These are phyloP conservation scores for Limosa lapponica DNA, from an alignment of 2,797 vertebrate species.

Conservation along the genomic window DNA sequence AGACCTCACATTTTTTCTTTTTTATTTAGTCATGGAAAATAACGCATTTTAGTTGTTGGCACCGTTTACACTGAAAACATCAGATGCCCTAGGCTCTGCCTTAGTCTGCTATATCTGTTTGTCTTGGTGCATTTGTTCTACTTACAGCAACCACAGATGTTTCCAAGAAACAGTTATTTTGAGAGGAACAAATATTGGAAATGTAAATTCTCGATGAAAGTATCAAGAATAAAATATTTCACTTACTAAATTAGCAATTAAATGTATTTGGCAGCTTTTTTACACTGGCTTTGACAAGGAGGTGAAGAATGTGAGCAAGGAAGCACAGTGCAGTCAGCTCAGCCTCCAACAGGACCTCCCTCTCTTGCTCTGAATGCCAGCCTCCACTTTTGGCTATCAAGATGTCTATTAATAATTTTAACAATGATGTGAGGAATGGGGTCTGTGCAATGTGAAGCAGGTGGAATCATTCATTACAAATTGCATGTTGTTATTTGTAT, in stretches of 20 bases:
- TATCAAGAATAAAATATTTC: neutral
- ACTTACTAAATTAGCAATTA: neutral
- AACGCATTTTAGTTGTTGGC: neutral
- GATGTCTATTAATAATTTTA: neutral
- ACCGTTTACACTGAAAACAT: neutral
- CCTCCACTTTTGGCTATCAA: neutral
- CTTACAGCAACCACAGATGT: neutral
- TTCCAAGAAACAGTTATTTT: neutral
- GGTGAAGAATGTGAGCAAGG: neutral
- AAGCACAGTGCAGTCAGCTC: rapidly evolving
- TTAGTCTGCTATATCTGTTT: neutral
- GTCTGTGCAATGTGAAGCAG: neutral
- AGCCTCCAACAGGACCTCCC: rapidly evolving
- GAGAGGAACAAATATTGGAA: neutral
- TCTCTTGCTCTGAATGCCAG: neutral
- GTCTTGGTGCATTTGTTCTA: neutral
- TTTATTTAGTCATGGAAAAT: neutral
- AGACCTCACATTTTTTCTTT: neutral
- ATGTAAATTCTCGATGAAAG: neutral
- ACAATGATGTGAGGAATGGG: neutral
- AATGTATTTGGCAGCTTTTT: neutral
- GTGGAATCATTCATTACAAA: neutral
- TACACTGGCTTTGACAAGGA: neutral
- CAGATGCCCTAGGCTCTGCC: neutral
- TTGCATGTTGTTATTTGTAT: neutral